Conservation (phyloP, 2,113 vertebrate species). For the Neopipo cinnamomea region DNA sequence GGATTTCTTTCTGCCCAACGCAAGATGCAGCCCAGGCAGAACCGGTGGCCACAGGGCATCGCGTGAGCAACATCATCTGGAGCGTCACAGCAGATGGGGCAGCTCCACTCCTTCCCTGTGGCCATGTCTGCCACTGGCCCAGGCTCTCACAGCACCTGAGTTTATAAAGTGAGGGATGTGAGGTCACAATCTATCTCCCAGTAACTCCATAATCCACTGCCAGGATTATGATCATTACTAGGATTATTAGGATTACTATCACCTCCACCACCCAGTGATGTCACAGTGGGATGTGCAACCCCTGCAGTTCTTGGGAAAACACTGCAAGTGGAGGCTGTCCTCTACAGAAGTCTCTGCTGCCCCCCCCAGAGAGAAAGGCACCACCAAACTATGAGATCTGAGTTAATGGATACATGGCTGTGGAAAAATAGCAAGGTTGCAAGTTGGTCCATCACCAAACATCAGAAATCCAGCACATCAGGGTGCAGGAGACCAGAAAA, state of each 20-base stretch:
- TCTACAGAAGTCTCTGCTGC: not conserved
- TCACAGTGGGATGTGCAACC: not conserved
- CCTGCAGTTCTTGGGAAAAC: not conserved
- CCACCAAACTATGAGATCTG: not conserved
- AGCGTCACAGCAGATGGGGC: not conserved
- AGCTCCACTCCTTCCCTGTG: not conserved
- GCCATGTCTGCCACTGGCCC: not conserved
- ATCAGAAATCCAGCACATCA: not conserved
- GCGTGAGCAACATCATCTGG: accelerated
- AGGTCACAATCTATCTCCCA: not conserved
- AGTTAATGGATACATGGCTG: not conserved
- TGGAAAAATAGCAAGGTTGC: not conserved
- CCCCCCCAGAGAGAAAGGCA: not conserved
- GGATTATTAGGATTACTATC: not conserved
- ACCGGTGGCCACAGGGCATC: not conserved
- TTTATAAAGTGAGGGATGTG: not conserved
- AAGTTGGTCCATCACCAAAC: not conserved
- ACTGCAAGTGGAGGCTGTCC: not conserved
- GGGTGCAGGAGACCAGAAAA: not conserved
- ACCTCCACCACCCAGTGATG: not conserved
- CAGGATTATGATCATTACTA: not conserved
- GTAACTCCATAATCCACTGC: not conserved
- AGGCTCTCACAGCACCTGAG: not conserved
- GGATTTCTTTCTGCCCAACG: not conserved
- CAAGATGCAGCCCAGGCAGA: not conserved